Evolutionary conservation across 2,113 vertebrate species (phyloP).

Genomic region (Hippocampus abdominalis): DNA sequence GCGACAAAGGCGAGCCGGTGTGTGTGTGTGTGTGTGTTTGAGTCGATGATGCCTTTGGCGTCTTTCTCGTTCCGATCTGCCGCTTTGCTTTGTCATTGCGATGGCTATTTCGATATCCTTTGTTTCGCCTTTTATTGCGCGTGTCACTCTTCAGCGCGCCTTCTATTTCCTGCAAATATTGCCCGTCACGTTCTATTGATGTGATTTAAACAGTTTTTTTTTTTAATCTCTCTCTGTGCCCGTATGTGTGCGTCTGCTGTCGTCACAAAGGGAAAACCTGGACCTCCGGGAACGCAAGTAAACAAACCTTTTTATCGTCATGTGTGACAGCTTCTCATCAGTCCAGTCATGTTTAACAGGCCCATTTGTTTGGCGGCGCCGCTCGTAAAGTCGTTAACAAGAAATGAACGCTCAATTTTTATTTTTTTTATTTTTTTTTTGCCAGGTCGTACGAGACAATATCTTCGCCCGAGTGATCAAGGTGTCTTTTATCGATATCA

Average conservation of each 20-base stretch:
- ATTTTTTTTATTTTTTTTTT: conserved; percentile 3
- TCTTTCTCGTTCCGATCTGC: neutral
- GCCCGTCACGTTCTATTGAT: conserved; percentile 25
- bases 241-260: neutral
- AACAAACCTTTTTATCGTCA: conserved; percentile 54
- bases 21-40: conserved; percentile 44
- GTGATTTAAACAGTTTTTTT: conserved; percentile 39
- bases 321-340: conserved; percentile 23
- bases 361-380: conserved; percentile 12
- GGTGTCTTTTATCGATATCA: conserved; percentile 50
- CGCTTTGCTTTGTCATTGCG: conserved; percentile 23
- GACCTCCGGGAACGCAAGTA: conserved; percentile 77
- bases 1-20: conserved; percentile 78
- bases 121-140: conserved; percentile 38
- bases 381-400: conserved; percentile 10
- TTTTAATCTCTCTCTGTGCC: conserved; percentile 20
- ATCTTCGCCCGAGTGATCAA: conserved; percentile 73
- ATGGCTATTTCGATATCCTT: conserved; percentile 43
- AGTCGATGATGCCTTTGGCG: neutral
- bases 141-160: conserved; percentile 19
- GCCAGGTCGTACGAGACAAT: conserved; percentile 53
- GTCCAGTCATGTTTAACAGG: conserved; percentile 37
- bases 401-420: conserved; percentile 2
- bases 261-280: conserved; percentile 75
- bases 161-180: conserved; percentile 20